Evolutionary conservation across 2,888 invertebrate species (phyloP), one percentile per base, ranked within the genome.

Genomic region (Cheilosia scutellata): DNA sequence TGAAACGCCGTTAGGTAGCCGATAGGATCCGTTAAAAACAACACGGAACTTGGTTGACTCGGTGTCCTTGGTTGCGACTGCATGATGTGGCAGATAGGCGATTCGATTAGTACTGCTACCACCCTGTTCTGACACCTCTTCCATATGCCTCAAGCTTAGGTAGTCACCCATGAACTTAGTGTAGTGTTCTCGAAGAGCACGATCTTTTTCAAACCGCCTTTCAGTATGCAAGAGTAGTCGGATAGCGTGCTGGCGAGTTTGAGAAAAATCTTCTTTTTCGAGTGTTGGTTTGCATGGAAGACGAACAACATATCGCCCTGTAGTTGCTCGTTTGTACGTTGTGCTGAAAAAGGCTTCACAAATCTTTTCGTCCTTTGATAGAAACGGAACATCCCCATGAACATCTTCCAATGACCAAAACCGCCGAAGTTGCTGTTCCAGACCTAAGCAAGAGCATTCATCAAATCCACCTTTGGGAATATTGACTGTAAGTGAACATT

Each of bases 351-450:
- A 51, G 33, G 65, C 65, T 66, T 51, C 51, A 27, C 51, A 66
- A 9, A 49, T 37, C 29, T 37, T 51, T 40, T 51, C 51, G 2
- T 51, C 65, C 16, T 51, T 66, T 66, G 65, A 66, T 2, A 49
- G 44, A 4, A 20, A 47, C 29, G 47, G 6, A 62, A 44, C 31
- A 9, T 63, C 63, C 33, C 63, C 51, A 49, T 66, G n/a, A 37
- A 66, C 33, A 66, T 66, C 51, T 66, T 66, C 51, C 27, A 66
- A 49, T 5, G 51, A 66, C 51, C 65, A 25, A 49, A 66, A 66
- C 5, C 25, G 51, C 11, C 47, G 65, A 51, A 47, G 47, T 63
- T 63, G 44, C 42, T 63, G n/a, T 31, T 47, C 63, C 29, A 63
- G 27, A 44, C 31, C 53, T 51, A 29, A 51, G 25, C 51, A 66